Conservation (phyloP, 2,888 invertebrate genomes). For the Noctuana brunneofusca region DNA sequence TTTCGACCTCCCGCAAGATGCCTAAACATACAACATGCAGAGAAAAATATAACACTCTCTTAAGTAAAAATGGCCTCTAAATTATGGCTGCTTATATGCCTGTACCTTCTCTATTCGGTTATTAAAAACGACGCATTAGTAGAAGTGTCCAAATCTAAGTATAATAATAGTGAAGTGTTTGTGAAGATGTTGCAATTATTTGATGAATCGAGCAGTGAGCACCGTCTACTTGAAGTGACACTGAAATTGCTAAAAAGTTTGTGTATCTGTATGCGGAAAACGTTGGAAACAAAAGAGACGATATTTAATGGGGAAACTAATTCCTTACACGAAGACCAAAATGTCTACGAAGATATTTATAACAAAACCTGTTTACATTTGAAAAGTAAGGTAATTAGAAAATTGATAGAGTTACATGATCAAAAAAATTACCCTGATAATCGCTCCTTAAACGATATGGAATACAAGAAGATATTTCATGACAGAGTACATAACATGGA, state of each 20-base stretch:
- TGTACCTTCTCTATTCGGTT: slow-evolving; percentile 42
- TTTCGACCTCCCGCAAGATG: slow-evolving; percentile 33
- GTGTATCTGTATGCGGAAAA: slow-evolving; percentile 65
- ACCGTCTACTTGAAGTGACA: slow-evolving; percentile 61
- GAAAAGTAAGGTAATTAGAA: slow-evolving; percentile 48
- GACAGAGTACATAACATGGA: slow-evolving; percentile 18
- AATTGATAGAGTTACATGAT: slow-evolving; percentile 44
- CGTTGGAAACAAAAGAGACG: slow-evolving; percentile 50
- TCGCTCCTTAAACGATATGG: background rate
- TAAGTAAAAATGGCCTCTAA: slow-evolving; percentile 52
- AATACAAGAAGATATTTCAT: slow-evolving; percentile 28
- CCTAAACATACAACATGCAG: slow-evolving; percentile 55
- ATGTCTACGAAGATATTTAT: slow-evolving; percentile 62
- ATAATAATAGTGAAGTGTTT: slow-evolving; percentile 54
- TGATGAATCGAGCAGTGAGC: slow-evolving; percentile 59
- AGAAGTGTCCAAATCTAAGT: slow-evolving; percentile 40
- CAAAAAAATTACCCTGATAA: background rate
- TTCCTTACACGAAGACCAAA: slow-evolving; percentile 40
- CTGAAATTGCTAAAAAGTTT: slow-evolving; percentile 64
- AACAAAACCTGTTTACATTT: slow-evolving; percentile 62
- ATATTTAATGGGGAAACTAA: slow-evolving; percentile 44
- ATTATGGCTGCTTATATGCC: slow-evolving; percentile 41
- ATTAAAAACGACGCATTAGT: slow-evolving; percentile 43
- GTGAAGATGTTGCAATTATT: slow-evolving; percentile 60
- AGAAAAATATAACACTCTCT: slow-evolving; percentile 46